phyloP scores from a whole-genome alignment of 2,113 vertebrate genomes.

The Boleophthalmus pectinirostris region DNA sequence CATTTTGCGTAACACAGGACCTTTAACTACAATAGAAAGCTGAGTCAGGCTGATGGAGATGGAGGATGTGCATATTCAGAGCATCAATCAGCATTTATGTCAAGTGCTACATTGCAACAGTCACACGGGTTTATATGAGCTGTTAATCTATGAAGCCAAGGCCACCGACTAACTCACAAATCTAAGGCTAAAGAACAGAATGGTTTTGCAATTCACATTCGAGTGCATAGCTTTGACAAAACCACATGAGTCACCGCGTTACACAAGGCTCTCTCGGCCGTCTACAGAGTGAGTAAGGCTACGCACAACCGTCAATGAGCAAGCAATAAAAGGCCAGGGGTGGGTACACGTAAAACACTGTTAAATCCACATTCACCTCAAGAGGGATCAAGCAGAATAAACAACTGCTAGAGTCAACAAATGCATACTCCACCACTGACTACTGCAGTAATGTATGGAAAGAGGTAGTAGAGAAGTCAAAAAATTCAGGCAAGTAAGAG shows the following conservation, averaged over 20 bases:
- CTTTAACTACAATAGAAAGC: too few relatives aligned
- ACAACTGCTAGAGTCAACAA: conserved; percentile 2
- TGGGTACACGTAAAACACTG: background rate
- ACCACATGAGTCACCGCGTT: background rate
- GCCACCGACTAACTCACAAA: background rate
- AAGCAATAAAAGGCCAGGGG: background rate
- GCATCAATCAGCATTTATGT: too few relatives aligned
- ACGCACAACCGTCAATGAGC: background rate
- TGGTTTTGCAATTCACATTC: background rate
- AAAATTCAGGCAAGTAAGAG: too few relatives aligned
- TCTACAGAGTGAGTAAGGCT: background rate
- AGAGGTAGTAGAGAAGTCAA: background rate
- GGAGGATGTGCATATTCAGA: too few relatives aligned
- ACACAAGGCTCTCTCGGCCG: background rate
- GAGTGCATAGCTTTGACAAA: background rate
- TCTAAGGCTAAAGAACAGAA: background rate
- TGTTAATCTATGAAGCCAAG: background rate
- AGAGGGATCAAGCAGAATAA: background rate
- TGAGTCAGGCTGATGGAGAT: too few relatives aligned
- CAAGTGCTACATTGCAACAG: too few relatives aligned
- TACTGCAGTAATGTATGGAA: background rate
- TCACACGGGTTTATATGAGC: background rate
- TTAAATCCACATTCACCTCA: background rate
- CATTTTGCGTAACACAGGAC: too few relatives aligned
- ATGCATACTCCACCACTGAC: background rate